phyloP scores from a whole-genome alignment of 2,888 invertebrate species.

The Formica aserva region DNA sequence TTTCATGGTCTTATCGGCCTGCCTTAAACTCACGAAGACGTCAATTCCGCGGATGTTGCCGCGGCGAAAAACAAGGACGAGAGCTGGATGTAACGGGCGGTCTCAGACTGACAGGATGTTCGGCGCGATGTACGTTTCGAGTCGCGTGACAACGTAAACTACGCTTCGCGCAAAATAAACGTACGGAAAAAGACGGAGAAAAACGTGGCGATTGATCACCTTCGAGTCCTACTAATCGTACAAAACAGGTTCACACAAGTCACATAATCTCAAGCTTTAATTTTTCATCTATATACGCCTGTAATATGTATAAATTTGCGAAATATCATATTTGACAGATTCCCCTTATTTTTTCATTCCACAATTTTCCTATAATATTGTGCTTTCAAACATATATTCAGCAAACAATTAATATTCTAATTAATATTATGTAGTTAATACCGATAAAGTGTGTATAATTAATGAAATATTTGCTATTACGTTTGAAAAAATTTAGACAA shows the following conservation, averaged over 20 bases:
- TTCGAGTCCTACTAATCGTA: constrained; percentile 23
- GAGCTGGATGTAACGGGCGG: constrained; percentile 17
- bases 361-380: background rate
- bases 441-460: background rate
- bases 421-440: background rate
- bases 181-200: background rate
- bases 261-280: constrained; percentile 4
- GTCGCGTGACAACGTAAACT: constrained; percentile 29
- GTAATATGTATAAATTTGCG: background rate
- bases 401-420: background rate
- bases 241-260: background rate
- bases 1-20: constrained; percentile 80
- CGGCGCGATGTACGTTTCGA: constrained; percentile 32
- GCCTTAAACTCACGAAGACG: constrained; percentile 76
- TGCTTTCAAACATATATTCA: background rate
- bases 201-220: constrained; percentile 18
- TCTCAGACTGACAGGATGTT: constrained; percentile 35
- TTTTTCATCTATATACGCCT: background rate
- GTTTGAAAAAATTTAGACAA: background rate
- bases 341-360: background rate
- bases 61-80: constrained; percentile 12
- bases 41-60: constrained; percentile 69
- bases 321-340: constrained; percentile 1
- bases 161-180: constrained; percentile 29
- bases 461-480: background rate